Base-by-base conservation (phyloP, 1,140 invertebrate species). In the Atopsyche davidsoni region DNA sequence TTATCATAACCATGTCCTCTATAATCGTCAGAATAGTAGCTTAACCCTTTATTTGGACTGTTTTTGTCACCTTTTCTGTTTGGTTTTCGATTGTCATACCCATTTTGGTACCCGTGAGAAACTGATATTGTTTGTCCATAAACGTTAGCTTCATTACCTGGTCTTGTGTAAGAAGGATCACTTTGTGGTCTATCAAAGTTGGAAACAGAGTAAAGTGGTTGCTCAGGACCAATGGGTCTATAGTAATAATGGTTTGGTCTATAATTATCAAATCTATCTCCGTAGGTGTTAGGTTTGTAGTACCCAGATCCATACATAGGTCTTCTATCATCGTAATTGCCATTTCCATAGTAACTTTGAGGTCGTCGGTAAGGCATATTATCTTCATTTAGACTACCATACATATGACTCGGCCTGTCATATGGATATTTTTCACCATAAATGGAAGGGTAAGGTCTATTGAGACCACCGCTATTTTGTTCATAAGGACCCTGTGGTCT, bases 1-100 rank as follows among this genome's bases (percentile, higher is more conserved):
- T 57, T 57, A 38, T 57, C 55, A 31, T 57, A 57, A 2, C 55
- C 55, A 40, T 57, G 53, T 14, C 55, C 55, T 50, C 55, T 50
- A 31, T 57, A 57, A 25, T 47, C 55, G 39, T 50, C 46, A n/a
- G 42, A n/a, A n/a, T n/a, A n/a, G n/a, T n/a, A n/a, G n/a, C n/a
- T n/a, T n/a, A n/a, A n/a, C n/a, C n/a, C n/a, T n/a, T n/a, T n/a
- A n/a, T n/a, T n/a, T n/a, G n/a, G n/a, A n/a, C n/a, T n/a, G n/a
- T n/a, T n/a, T n/a, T n/a, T n/a, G n/a, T n/a, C n/a, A n/a, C n/a
- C 3, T 4, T 14, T 10, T 14, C 14, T 48, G 13, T 13, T 19
- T 9, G 46, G 46, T 23, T 18, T 48, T 7, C 4, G n/a, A 6
- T 4, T 4, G 17, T 7, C 4, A 14, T 36, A 17, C n/a, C 13